Percentiles rank a stretch among this genome's conserved stretches.
Conservation (phyloP, 2,797 vertebrate genomes). For the Odontamblyopus lacepedii region DNA sequence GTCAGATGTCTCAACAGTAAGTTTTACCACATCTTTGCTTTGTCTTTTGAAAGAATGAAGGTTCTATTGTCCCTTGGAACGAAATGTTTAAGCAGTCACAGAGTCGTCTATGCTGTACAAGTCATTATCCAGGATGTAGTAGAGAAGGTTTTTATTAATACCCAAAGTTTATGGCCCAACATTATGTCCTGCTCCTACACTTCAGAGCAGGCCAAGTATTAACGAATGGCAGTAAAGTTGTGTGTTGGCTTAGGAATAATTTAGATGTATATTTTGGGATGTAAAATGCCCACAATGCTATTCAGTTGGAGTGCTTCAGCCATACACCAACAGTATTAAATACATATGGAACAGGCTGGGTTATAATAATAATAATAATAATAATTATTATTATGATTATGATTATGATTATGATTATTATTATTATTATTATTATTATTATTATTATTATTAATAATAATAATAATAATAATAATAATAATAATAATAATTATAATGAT, state of each 20-base stretch:
- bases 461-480: too few species aligned
- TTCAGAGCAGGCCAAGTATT: not conserved
- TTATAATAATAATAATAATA: too few species aligned
- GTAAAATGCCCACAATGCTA: not conserved
- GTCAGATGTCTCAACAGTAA: conserved; percentile 4
- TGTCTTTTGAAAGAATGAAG: conserved; percentile 13
- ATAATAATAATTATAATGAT: too few species aligned
- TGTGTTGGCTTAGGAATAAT: not conserved
- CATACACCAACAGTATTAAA: not conserved
- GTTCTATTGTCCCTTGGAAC: conserved; percentile 19
- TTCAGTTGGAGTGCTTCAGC: not conserved
- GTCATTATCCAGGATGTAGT: conserved; percentile 21
- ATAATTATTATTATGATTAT: too few species aligned
- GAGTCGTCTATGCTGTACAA: conserved; percentile 12
- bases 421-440: too few species aligned
- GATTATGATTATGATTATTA: too few species aligned
- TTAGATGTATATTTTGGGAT: not conserved
- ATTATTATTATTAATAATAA: too few species aligned
- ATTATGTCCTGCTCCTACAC: not conserved
- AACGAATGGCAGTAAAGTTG: not conserved
- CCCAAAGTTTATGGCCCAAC: conserved; percentile 1
- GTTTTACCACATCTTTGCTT: conserved; percentile 29
- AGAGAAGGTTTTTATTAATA: not conserved
- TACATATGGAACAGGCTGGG: not conserved
- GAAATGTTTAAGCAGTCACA: conserved; percentile 10